Conservation (phyloP, 2,888 invertebrate genomes). For the Nysson spinosus region DNA sequence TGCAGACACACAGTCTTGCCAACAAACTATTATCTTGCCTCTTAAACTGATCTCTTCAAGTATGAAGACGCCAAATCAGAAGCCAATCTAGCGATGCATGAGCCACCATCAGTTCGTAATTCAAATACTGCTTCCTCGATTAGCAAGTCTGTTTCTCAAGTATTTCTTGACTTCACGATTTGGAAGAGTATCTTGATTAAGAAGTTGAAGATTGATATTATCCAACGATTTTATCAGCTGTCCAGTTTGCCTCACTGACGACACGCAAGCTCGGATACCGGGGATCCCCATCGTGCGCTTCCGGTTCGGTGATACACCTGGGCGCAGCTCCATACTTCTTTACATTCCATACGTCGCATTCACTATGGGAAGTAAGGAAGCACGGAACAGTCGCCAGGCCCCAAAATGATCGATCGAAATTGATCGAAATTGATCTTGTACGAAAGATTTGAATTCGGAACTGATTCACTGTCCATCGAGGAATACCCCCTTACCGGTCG, state of each 20-base stretch:
- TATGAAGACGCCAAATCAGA: too few relatives aligned
- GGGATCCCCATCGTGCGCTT: neutral
- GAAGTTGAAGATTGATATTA: too few relatives aligned
- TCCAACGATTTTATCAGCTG: constrained; percentile 22
- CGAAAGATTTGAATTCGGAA: too few relatives aligned
- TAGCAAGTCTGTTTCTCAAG: too few relatives aligned
- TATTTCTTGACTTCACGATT: too few relatives aligned
- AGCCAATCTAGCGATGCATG: too few relatives aligned
- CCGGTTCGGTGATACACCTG: constrained; percentile 60
- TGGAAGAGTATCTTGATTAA: too few relatives aligned
- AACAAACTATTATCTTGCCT: too few relatives aligned
- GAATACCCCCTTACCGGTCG: constrained; percentile 5
- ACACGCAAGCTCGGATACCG: constrained; percentile 3
- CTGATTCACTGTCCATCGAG: constrained; percentile 6
- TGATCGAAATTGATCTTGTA: neutral
- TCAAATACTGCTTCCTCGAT: too few relatives aligned
- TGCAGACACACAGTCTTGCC: too few relatives aligned
- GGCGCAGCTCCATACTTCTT: constrained; percentile 93
- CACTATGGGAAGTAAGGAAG: constrained; percentile 98
- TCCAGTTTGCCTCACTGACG: neutral
- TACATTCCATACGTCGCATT: constrained; percentile 95
- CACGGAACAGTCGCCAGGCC: constrained; percentile 89
- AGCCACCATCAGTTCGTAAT: neutral
- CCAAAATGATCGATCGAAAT: neutral
- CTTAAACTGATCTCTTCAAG: too few relatives aligned